phyloP scores from a whole-genome alignment of 2,113 vertebrate genomes.

The Cavia porcellus region DNA sequence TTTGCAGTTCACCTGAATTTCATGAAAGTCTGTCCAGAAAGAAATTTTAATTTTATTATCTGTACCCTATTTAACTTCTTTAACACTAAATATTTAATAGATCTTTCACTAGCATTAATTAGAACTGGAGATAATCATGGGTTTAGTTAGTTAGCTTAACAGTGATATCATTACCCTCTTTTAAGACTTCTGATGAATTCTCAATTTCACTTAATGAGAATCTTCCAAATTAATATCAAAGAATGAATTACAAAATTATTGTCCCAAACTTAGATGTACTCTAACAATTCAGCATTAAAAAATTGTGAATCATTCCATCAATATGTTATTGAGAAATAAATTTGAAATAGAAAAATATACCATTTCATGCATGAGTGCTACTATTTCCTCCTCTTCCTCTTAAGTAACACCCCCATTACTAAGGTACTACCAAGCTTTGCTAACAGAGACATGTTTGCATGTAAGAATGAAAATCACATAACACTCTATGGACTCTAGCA shows the following conservation, averaged over 20 bases:
- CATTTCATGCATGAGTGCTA: not conserved
- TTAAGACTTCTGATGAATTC: not conserved
- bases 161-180: not conserved
- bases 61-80: not conserved
- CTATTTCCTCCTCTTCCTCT: not conserved
- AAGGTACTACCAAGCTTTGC: not conserved
- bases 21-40: not conserved
- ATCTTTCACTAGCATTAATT: not conserved
- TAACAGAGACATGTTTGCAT: not conserved
- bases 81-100: not conserved
- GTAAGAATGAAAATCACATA: slow-evolving; percentile 40
- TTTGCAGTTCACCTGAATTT: not conserved
- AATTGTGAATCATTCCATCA: not conserved
- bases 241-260: slow-evolving; percentile 33
- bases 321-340: slow-evolving; percentile 12
- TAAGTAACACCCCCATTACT: not conserved
- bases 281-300: not conserved
- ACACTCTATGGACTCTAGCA: not conserved
- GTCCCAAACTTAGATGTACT: not conserved
- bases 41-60: slow-evolving; percentile 28
- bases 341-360: not conserved
- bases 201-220: slow-evolving; percentile 37
- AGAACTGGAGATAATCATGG: not conserved
- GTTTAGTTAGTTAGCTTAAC: not conserved
- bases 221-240: not conserved